Evolutionary conservation across 2,113 vertebrate genomes (phyloP).

Genomic region (Probosciger aterrimus): DNA sequence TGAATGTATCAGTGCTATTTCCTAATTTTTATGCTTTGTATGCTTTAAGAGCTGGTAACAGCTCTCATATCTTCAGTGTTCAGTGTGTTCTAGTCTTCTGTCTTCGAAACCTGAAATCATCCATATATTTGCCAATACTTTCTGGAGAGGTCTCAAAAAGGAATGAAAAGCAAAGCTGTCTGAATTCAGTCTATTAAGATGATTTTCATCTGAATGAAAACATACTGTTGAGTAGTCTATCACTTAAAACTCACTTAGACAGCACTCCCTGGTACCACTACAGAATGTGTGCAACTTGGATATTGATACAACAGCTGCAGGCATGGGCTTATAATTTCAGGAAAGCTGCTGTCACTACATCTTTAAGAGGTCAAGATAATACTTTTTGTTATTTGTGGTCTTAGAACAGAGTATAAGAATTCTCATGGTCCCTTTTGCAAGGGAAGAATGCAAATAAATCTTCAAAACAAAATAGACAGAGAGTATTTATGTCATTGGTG

Average conservation of each 20-base stretch:
- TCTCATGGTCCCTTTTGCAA: neutral
- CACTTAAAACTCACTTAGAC: neutral
- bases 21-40: neutral
- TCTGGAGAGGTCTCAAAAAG: constrained; percentile 1
- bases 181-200: neutral
- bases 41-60: neutral
- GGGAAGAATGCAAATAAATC: neutral
- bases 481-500: neutral
- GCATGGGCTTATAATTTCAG: neutral
- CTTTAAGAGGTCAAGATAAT: neutral
- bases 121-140: neutral
- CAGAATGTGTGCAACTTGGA: neutral
- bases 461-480: neutral
- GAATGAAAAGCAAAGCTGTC: neutral
- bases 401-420: neutral
- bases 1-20: neutral
- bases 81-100: neutral
- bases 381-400: neutral
- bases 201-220: constrained; percentile 29
- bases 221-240: neutral
- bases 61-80: neutral
- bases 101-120: neutral
- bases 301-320: constrained; percentile 31
- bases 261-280: neutral
- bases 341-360: neutral